These are phyloP conservation scores for Enteromius treurensis DNA, from an alignment of 2,797 vertebrate species.

Conservation along the genomic window DNA sequence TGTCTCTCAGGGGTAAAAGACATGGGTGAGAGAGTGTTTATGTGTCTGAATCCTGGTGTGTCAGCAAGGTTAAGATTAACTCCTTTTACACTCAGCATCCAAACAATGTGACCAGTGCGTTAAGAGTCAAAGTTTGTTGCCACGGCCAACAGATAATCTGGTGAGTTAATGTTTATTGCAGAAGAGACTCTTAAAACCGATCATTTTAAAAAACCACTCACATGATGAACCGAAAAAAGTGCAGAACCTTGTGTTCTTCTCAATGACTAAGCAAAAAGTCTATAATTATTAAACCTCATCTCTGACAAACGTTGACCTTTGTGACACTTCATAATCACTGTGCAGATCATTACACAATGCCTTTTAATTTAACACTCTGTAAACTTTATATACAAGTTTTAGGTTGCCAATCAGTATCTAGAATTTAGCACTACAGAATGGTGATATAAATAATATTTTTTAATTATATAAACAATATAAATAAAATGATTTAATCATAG, in stretches of 20 bases:
- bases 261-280: constrained; percentile 31
- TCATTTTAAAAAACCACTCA: constrained; percentile 14
- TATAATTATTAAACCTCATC: constrained; percentile 53
- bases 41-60: not conserved
- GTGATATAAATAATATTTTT: not conserved
- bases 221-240: constrained; percentile 34
- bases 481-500: not conserved
- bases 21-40: not conserved
- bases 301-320: constrained; percentile 34
- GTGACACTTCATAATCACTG: constrained; percentile 23
- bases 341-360: constrained; percentile 40
- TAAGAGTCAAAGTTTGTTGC: constrained; percentile 33
- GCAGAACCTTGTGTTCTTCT: constrained; percentile 51
- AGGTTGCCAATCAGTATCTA: not conserved
- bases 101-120: not conserved
- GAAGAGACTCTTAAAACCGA: constrained; percentile 22
- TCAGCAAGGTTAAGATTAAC: constrained; percentile 33
- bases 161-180: constrained; percentile 29
- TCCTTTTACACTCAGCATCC: not conserved
- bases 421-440: not conserved
- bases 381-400: not conserved
- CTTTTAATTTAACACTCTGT: constrained; percentile 11
- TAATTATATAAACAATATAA: not conserved
- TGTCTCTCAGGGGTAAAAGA: constrained; percentile 37
- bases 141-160: not conserved